Percentiles rank a stretch among this genome's conserved stretches.
These are phyloP conservation scores for Molossus molossus DNA, from an alignment of 2,797 vertebrate genomes.

Conservation along the genomic window DNA sequence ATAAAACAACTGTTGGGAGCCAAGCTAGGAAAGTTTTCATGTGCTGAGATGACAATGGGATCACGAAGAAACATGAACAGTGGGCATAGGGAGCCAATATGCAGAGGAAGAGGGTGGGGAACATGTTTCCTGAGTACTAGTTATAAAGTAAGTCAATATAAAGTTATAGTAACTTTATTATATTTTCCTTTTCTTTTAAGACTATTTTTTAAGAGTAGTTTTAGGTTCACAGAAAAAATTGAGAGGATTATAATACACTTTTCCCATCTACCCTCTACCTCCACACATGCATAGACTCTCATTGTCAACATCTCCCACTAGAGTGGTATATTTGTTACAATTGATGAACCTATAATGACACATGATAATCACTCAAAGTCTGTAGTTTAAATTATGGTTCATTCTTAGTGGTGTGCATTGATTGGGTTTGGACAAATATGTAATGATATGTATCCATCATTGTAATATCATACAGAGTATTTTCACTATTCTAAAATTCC, in stretches of 20 bases:
- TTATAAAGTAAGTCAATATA: slow-evolving; percentile 25
- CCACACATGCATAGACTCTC: not conserved
- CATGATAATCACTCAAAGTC: not conserved
- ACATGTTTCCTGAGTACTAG: not conserved
- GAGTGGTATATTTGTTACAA: not conserved
- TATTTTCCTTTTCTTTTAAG: slow-evolving; percentile 30
- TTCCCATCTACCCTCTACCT: not conserved
- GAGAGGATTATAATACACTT: not conserved
- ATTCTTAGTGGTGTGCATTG: not conserved
- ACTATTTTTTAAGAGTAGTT: not conserved
- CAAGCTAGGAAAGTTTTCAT: not conserved
- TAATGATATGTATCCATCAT: not conserved
- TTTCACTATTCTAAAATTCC: not conserved
- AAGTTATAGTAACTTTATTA: slow-evolving; percentile 29
- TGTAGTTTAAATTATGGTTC: not conserved
- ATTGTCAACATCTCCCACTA: not conserved
- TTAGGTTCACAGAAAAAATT: slow-evolving; percentile 16
- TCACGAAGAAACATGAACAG: slow-evolving; percentile 1
- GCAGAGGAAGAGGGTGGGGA: not conserved
- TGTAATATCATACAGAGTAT: not conserved
- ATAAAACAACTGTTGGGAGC: not conserved
- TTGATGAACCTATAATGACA: not conserved
- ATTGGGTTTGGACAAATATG: not conserved
- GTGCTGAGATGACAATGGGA: not conserved
- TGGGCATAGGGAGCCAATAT: not conserved